Base-by-base conservation (phyloP, 1,140 invertebrate genomes). In the Platyscapa corneri region DNA sequence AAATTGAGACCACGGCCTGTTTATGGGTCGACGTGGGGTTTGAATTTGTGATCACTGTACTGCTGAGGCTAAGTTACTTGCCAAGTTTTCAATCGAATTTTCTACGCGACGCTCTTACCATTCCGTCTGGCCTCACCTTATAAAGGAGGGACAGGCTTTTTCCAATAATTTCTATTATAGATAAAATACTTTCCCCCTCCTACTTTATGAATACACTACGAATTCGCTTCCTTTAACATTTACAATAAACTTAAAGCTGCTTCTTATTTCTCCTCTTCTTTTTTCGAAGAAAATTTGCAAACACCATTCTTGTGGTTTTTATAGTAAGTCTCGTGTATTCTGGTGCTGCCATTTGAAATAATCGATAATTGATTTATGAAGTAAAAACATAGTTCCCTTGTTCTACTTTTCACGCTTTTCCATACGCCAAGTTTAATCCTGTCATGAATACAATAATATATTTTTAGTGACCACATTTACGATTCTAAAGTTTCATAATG, bases 51-150 rank as follows among this genome's bases (percentile, higher is more conserved):
- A 85, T 8, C 49, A 49, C 30, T 65, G 56, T 34, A 46, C 70
- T 27, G 81, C 81, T 37, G 37, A 70, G 18, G 79, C 30, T 65
- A 86, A 83, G 75, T 83, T 83, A 86, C 76, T 86, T 79, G 81
- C 42, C 81, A 78, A 86, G 60, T 83, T 86, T 82, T 76, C 30
- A 83, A 86, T 83, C 53, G 80, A 82, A 83, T 86, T 83, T 83
- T 74, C 81, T 74, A 56, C 56, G 23, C 53, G 34, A 80, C 83
- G 39, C 65, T 74, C 34, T 86, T 56, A 53, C 64, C 67, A 0
- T 37, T 46, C 7, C 77, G 37, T 42, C 72, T 77, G 16, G 60
- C 8, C 34, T 39, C 32, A 27, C 76, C 37, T 23, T 32, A 79
- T 53, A 74, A 42, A 16, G 12, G 27, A 56, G 27, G 34, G 18